A percentile compares a stretch with the other conserved stretches of the same genome.
phyloP scores from a whole-genome alignment of 2,888 invertebrate species.

The Exephanes ischioxanthus region DNA sequence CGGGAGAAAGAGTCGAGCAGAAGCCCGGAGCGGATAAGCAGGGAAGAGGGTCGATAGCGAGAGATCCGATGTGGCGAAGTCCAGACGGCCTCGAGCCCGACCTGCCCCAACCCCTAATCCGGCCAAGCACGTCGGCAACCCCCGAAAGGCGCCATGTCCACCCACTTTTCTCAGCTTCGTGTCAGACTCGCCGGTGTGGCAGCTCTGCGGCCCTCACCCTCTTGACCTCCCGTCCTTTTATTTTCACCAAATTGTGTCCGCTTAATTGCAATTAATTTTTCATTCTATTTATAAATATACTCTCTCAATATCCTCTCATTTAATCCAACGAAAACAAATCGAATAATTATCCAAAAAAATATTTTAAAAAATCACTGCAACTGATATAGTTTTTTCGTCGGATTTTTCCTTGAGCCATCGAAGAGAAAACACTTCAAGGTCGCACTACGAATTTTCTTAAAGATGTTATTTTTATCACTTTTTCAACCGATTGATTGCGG shows the following conservation, averaged over 20 bases:
- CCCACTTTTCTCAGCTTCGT: constrained; percentile 43
- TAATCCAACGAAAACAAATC: not conserved
- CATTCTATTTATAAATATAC: not conserved
- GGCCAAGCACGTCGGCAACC: constrained; percentile 78
- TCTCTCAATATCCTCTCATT: not conserved
- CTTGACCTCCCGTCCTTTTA: constrained; percentile 34
- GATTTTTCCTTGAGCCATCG: too few species aligned
- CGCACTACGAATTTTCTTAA: too few species aligned
- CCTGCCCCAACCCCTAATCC: constrained; percentile 84
- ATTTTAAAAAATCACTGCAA: not conserved
- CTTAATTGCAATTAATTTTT: constrained; percentile 1
- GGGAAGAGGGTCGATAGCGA: constrained; percentile 51
- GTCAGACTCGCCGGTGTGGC: constrained; percentile 43
- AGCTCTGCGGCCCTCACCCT: constrained; percentile 24
- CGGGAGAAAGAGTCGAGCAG: constrained; percentile 16
- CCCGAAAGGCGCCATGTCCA: constrained; percentile 82
- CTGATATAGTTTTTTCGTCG: too few species aligned
- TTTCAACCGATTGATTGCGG: too few species aligned
- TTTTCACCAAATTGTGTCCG: not conserved
- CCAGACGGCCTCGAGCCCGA: constrained; percentile 73
- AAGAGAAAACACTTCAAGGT: too few species aligned
- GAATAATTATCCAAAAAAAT: too few species aligned
- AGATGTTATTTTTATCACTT: too few species aligned
- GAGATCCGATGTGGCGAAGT: constrained; percentile 31
- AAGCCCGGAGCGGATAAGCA: not conserved